Conservation (phyloP, 2,888 invertebrate genomes). For the Rapana venosa region DNA sequence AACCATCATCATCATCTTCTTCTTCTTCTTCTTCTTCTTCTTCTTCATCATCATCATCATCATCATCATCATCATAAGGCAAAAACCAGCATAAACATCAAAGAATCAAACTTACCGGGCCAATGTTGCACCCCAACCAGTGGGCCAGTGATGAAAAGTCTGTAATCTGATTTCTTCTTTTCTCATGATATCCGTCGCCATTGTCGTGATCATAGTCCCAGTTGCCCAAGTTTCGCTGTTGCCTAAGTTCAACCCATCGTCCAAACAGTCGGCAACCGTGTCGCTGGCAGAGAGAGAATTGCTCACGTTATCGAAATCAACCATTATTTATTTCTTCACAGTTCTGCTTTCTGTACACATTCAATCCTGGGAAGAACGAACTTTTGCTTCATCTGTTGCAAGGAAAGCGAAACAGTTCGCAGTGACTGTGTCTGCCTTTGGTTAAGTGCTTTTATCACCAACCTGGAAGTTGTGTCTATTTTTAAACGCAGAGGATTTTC, state of each 20-base stretch:
- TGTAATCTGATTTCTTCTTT: background rate
- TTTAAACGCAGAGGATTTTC: background rate
- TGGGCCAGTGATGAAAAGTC: background rate
- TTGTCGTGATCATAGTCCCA: background rate
- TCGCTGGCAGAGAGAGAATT: background rate
- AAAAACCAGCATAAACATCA: too few species aligned
- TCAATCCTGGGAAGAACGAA: background rate
- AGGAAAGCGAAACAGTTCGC: background rate
- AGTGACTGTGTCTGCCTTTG: background rate
- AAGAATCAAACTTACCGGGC: background rate
- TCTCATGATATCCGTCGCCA: background rate
- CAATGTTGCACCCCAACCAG: background rate
- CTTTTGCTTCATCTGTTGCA: background rate
- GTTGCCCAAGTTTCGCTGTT: background rate
- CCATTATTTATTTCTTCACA: background rate
- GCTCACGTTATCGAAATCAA: conserved; percentile 6
- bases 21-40: too few species aligned
- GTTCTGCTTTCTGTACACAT: background rate
- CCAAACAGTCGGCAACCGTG: background rate
- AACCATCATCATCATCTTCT: too few species aligned
- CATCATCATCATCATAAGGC: too few species aligned
- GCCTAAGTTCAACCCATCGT: background rate
- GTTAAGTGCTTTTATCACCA: too few species aligned
- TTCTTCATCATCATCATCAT: too few species aligned
- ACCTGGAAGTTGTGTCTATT: too few species aligned